Base-by-base conservation (phyloP, 2,113 vertebrate genomes). In the Porphyrio hochstetteri region DNA sequence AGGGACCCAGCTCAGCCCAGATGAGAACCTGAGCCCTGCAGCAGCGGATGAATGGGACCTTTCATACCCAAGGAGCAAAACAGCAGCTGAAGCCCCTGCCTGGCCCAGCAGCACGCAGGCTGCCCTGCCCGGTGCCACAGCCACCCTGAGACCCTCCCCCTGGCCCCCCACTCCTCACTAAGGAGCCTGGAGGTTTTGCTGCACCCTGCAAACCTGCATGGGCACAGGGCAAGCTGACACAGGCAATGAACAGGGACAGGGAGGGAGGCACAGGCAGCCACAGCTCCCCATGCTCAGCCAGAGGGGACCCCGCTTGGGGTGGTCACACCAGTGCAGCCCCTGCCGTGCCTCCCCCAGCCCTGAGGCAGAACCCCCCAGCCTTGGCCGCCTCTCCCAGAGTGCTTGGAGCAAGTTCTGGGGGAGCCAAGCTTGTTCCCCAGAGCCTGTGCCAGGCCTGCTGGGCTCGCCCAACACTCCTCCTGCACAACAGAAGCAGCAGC, bases 261-360 rank as follows among this genome's bases (percentile, higher is more conserved):
- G 46, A 75, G 46, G 46, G 46, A 48, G 48, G 10, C 48, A 48
- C 12, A 65, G 38, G 52, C 12, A 28, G 21, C 16, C 61, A 50
- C 0, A 0, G 67, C 55, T 71, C 53, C 42, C 53, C 44, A 33
- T 60, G 67, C 19, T 72, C 2, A 1, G 75, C 0, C 0, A 70
- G 38, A 67, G 29, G 1, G 4, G 50, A 80, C 16, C 27, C 23
- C 3, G 6, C 2, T 56, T 20, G 40, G 16, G 60, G 29, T 4
- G 4, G 56, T 3, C 13, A 46, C 75, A 56, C 46, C 87, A 82
- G 50, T 10, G 1, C 9, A 6, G 80, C 46, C 52, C 64, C 29
- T 5, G 1, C 52, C 1, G 1, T 52, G 78, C 74, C 82, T 42
- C 48, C 67, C 20, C 27, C 40, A 10, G 0, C 9, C 9, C 59